Evolutionary conservation across 2,888 invertebrate genomes (phyloP).

Genomic region (Acronicta leporina): DNA sequence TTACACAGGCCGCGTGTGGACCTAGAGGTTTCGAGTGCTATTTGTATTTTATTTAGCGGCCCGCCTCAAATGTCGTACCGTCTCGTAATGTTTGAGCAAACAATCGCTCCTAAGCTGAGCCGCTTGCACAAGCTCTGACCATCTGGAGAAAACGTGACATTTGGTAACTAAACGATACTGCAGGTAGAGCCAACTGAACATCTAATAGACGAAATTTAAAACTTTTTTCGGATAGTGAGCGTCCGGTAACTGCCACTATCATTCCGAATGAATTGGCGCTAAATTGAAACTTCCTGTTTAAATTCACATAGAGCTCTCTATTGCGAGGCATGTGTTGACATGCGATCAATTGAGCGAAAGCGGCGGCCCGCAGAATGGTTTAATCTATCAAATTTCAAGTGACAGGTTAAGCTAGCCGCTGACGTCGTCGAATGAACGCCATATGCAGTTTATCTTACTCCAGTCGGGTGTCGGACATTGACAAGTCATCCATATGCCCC

Average conservation of each 20-base stretch:
- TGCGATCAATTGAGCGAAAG: slow-evolving; percentile 86
- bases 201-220: slow-evolving; percentile 71
- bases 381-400: slow-evolving; percentile 79
- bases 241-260: slow-evolving; percentile 78
- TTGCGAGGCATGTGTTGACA: slow-evolving; percentile 81
- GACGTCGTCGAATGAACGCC: slow-evolving; percentile 67
- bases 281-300: slow-evolving; percentile 88
- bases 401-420: slow-evolving; percentile 75
- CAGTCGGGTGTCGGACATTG: slow-evolving; percentile 62
- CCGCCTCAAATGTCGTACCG: slow-evolving; percentile 87
- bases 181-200: slow-evolving; percentile 70
- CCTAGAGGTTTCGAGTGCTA: slow-evolving; percentile 79
- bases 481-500: slow-evolving; percentile 71
- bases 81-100: slow-evolving; percentile 88
- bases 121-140: slow-evolving; percentile 85
- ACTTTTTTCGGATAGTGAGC: slow-evolving; percentile 74
- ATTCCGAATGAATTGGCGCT: slow-evolving; percentile 86
- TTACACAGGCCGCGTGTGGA: slow-evolving; percentile 78
- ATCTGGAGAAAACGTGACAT: slow-evolving; percentile 87
- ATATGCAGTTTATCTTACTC: slow-evolving; percentile 74
- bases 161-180: slow-evolving; percentile 73
- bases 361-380: slow-evolving; percentile 75
- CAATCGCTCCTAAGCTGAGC: slow-evolving; percentile 76
- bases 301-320: slow-evolving; percentile 81
- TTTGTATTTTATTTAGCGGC: slow-evolving; percentile 88